Evolutionary conservation across 2,113 vertebrate genomes (phyloP), one percentile per base, ranked within the genome.

Genomic region (Passer domesticus): DNA sequence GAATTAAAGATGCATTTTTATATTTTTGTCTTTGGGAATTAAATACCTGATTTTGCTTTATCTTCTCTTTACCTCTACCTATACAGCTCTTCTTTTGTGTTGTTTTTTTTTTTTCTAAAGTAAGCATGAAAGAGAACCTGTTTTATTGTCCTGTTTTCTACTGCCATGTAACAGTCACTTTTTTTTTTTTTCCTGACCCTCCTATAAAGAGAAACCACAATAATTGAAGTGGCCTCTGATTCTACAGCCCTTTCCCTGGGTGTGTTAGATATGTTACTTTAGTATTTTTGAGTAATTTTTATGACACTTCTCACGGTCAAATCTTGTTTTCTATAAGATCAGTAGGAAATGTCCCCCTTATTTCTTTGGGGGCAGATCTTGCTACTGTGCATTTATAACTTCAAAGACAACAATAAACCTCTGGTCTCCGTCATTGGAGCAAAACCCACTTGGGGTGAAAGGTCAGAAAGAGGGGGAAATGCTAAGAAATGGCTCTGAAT

Each of bases 371-470:
- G 49, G 4, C 47, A 82, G 37, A 49, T 81, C 62, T 81, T 87
- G 80, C 73, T 81, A 35, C 64, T 62, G 68, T 87, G 88, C 64
- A 7, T 94, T 96, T 94, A 15, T 59, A 19, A 72, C 56, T 93
- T 96, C 88, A 96, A 89, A 93, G 68, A 15, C 16, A 15, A 46
- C n/a, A 63, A 30, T 86, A 90, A 92, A 75, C 79, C 62, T 37
- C 60, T 83, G 49, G 12, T 93, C 35, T 56, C 41, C 5, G 0
- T 59, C 41, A 13, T 0, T 13, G 18, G 49, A 79, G 69, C 0
- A 0, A 78, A 88, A 78, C 56, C 18, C 49, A 27, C 73, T 87
- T n/a, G 44, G 35, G 82, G 41, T 92, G 77, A 92, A 89, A 92
- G 88, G 88, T 93, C 80, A 50, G 88, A 43, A 85, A 31, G 67